Evolutionary conservation across 2,797 vertebrate genomes (phyloP).

Genomic region (Chiloscyllium punctatum): DNA sequence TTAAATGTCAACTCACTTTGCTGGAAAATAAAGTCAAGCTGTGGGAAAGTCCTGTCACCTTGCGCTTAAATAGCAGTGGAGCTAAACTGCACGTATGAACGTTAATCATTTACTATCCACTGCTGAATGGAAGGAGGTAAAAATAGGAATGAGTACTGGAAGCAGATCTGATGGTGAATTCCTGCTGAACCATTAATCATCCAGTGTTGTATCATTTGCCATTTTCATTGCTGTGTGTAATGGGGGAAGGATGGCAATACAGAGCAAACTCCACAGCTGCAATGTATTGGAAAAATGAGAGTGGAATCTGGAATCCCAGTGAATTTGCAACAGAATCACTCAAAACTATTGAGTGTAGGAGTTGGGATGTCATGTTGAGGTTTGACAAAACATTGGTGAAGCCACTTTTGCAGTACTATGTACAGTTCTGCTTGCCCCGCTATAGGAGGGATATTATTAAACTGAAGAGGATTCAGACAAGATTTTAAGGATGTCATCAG

Average conservation of each 20-base stretch:
- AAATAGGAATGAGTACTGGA: conserved; percentile 10
- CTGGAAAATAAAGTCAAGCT: background rate
- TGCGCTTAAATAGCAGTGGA: background rate
- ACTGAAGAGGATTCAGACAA: too few species aligned
- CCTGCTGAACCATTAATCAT: background rate
- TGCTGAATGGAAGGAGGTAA: background rate
- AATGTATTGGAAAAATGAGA: background rate
- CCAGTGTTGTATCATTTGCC: background rate
- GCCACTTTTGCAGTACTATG: too few species aligned
- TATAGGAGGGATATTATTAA: too few species aligned
- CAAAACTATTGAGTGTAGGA: background rate
- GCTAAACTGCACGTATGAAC: background rate
- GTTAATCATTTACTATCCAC: conserved; percentile 7
- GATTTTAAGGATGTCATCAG: too few species aligned
- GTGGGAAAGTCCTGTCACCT: background rate
- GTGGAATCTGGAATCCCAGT: background rate
- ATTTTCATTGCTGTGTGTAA: background rate
- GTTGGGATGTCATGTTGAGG: too few species aligned
- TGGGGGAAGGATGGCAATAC: background rate
- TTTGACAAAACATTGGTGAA: too few species aligned
- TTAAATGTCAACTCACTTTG: conserved; percentile 24
- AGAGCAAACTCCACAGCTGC: background rate
- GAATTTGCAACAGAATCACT: background rate
- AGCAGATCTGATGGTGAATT: background rate
- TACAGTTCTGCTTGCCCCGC: too few species aligned